A percentile compares a stretch with the other conserved stretches of the same genome.
Conservation (phyloP, 2,888 invertebrate genomes). For the Acanthoscelides obtectus region DNA sequence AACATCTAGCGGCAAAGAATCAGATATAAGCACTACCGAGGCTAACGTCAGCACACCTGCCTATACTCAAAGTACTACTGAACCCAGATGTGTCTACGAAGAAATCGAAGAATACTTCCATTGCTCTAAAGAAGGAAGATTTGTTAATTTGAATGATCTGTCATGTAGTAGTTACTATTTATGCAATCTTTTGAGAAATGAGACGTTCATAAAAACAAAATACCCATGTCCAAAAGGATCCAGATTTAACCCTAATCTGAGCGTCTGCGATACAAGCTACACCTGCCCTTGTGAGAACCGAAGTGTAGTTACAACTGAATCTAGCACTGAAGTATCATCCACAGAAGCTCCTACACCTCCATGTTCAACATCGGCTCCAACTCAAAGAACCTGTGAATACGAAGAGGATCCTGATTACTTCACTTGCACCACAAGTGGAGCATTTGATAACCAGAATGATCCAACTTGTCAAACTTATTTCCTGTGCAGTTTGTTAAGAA, state of each 20-base stretch:
- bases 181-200: conserved; percentile 25
- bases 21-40: no score
- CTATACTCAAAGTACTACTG: no score
- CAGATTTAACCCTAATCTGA: conserved; percentile 19
- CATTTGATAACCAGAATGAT: conserved; percentile 46
- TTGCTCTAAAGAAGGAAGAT: conserved; percentile 44
- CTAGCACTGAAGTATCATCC: background rate
- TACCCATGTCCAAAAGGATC: conserved; percentile 25
- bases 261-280: conserved; percentile 19
- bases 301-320: background rate
- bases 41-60: no score
- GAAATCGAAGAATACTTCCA: conserved; percentile 18
- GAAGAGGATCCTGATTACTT: conserved; percentile 13
- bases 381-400: background rate
- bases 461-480: conserved; percentile 29
- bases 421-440: conserved; percentile 39
- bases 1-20: background rate
- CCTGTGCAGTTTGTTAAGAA: conserved; percentile 24
- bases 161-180: conserved; percentile 29
- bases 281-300: conserved; percentile 22
- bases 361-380: background rate
- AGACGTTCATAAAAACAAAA: conserved; percentile 36
- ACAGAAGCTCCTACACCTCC: background rate
- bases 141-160: conserved; percentile 43
- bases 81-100: no score